Evolutionary conservation across 2,797 vertebrate genomes (phyloP).

Genomic region (Artibeus jamaicensis): DNA sequence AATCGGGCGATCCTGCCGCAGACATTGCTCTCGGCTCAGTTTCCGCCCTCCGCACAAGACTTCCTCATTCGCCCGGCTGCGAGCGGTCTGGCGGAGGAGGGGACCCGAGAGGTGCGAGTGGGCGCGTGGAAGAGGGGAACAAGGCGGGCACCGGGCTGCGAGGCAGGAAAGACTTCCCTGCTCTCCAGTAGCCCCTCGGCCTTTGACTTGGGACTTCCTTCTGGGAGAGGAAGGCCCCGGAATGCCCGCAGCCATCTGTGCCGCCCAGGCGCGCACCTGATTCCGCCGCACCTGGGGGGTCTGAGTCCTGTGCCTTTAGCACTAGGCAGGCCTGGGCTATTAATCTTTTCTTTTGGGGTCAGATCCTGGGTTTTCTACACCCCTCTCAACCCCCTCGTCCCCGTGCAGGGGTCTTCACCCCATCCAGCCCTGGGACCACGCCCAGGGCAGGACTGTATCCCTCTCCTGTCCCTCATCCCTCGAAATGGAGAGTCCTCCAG

Average conservation of each 20-base stretch:
- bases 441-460: background rate
- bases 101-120: background rate
- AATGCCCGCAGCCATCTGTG: background rate
- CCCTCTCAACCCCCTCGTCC: rapidly evolving
- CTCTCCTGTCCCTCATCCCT: background rate
- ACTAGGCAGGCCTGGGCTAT: background rate
- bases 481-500: background rate
- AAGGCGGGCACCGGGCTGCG: conserved; percentile 57
- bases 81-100: conserved; percentile 43
- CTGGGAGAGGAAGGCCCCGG: background rate
- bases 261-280: conserved; percentile 58
- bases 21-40: conserved; percentile 77
- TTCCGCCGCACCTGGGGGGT: background rate
- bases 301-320: background rate
- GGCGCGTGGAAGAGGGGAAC: conserved; percentile 15
- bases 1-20: conserved; percentile 68
- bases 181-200: background rate
- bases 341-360: background rate
- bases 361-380: background rate
- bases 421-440: background rate
- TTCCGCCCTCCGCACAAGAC: conserved; percentile 81
- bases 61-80: conserved; percentile 80
- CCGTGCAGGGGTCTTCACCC: background rate
- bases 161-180: conserved; percentile 26
- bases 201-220: background rate